phyloP scores from a whole-genome alignment of 2,797 vertebrate genomes.

The Clarias pachynema region DNA sequence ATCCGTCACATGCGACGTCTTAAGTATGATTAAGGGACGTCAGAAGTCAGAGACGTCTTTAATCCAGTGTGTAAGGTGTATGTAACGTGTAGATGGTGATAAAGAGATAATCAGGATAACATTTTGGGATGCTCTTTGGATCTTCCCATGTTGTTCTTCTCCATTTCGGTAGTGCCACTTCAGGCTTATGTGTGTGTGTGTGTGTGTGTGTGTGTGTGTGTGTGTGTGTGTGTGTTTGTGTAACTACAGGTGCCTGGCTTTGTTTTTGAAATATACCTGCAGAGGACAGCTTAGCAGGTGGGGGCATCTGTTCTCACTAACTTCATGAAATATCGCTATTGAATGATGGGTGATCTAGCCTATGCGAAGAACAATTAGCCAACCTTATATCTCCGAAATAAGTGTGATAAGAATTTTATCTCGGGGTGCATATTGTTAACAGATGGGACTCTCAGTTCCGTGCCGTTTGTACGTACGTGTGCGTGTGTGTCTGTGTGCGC shows the following conservation, averaged over 20 bases:
- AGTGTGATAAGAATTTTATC: conserved; percentile 48
- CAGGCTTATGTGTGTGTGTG: background rate
- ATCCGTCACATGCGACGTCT: background rate
- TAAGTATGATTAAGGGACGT: background rate
- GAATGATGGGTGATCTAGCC: conserved; percentile 42
- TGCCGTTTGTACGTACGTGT: conserved; percentile 49
- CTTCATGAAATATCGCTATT: conserved; percentile 26
- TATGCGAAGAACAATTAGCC: conserved; percentile 44
- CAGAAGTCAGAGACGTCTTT: background rate
- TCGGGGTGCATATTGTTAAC: conserved; percentile 52
- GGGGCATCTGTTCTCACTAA: conserved; percentile 39
- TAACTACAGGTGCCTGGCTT: conserved; percentile 32
- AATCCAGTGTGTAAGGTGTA: background rate
- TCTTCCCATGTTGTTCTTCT: background rate
- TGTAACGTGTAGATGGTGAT: background rate
- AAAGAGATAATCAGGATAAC: background rate
- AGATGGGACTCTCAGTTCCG: conserved; percentile 38
- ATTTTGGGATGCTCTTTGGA: too few relatives aligned
- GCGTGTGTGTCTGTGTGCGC: conserved; percentile 56
- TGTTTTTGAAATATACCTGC: conserved; percentile 43
- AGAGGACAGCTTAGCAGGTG: conserved; percentile 36
- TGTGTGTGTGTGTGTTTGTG: conserved; percentile 17
- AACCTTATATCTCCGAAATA: conserved; percentile 26
- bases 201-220: background rate
- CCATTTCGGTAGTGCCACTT: background rate